These are phyloP conservation scores for Petroica traversi DNA, from an alignment of 2,113 vertebrate genomes.

Conservation along the genomic window DNA sequence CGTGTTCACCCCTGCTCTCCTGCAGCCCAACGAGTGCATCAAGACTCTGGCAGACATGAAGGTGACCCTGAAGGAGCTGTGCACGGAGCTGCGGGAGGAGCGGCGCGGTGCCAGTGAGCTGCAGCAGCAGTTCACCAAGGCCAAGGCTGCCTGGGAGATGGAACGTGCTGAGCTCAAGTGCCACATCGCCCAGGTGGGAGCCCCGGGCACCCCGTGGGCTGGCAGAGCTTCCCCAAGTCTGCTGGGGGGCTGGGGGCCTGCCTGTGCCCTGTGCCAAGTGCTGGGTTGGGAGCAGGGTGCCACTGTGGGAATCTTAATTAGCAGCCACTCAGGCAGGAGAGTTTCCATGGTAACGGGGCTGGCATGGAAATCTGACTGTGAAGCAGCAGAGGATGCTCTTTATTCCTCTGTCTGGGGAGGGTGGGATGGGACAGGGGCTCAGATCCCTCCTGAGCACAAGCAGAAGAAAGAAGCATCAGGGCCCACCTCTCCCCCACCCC, in stretches of 20 bases:
- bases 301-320: conserved; percentile 51
- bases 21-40: conserved; percentile 85
- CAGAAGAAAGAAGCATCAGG: neutral
- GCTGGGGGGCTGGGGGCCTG: neutral
- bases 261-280: neutral
- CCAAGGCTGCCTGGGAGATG: conserved; percentile 95
- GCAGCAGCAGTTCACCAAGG: conserved; percentile 94
- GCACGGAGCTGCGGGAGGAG: conserved; percentile 88
- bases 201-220: rapidly evolving
- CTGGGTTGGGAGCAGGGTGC: conserved; percentile 1
- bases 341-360: conserved; percentile 51
- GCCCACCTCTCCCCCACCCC: neutral
- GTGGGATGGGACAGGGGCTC: neutral
- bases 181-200: conserved; percentile 84
- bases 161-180: conserved; percentile 90
- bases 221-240: neutral
- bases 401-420: neutral
- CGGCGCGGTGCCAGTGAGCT: conserved; percentile 88
- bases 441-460: neutral
- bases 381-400: conserved; percentile 28
- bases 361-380: neutral
- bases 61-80: conserved; percentile 90
- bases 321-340: neutral
- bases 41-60: conserved; percentile 91
- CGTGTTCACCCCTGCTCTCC: neutral